Conservation (phyloP, 2,888 invertebrate species). For the Strigamia maritima region DNA sequence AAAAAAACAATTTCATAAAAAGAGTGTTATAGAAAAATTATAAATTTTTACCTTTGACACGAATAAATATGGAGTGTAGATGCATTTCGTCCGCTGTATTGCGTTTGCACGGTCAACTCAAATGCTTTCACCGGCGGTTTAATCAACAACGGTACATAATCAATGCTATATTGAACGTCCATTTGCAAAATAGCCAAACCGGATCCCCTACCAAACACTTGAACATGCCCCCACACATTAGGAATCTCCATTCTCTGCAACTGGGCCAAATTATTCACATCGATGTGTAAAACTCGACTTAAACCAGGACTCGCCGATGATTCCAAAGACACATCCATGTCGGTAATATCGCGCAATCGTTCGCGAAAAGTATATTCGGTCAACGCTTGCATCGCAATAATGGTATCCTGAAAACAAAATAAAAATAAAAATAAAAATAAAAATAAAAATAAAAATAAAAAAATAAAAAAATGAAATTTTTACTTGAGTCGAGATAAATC, state of each 20-base stretch:
- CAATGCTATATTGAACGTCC: slow-evolving; percentile 55
- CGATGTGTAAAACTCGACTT: slow-evolving; percentile 45
- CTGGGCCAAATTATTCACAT: slow-evolving; percentile 49
- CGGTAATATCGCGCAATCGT: slow-evolving; percentile 48
- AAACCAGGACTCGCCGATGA: slow-evolving; percentile 51
- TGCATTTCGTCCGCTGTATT: slow-evolving; percentile 52
- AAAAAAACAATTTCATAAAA: background rate
- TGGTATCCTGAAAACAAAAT: slow-evolving; percentile 51
- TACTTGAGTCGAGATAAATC: slow-evolving; percentile 48
- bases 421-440: background rate
- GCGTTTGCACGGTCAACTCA: slow-evolving; percentile 53
- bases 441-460: background rate
- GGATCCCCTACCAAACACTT: slow-evolving; percentile 56
- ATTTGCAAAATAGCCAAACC: slow-evolving; percentile 59
- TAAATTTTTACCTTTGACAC: slow-evolving; percentile 46
- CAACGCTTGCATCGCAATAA: slow-evolving; percentile 55
- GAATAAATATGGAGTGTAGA: slow-evolving; percentile 51
- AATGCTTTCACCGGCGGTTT: slow-evolving; percentile 53
- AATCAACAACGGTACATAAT: slow-evolving; percentile 49
- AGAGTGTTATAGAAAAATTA: background rate
- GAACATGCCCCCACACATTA: slow-evolving; percentile 57
- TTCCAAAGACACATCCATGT: slow-evolving; percentile 48
- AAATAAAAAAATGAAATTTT: background rate
- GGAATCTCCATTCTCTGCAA: slow-evolving; percentile 48
- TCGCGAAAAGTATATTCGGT: slow-evolving; percentile 49